Evolutionary conservation across 2,888 invertebrate genomes (phyloP).

Genomic region (Alcis repandata): DNA sequence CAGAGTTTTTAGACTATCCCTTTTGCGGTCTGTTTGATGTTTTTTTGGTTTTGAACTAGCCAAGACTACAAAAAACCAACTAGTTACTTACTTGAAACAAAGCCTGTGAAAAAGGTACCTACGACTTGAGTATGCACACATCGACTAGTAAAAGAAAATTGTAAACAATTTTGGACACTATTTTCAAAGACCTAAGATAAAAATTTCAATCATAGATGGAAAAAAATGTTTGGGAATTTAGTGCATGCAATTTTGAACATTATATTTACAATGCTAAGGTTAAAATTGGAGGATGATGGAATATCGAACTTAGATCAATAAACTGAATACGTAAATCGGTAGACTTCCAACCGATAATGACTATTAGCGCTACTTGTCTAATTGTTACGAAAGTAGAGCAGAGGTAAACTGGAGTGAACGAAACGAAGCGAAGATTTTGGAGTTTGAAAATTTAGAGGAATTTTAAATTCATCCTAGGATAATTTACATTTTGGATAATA

Average conservation of each 20-base stretch:
- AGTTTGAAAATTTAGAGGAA: too few species aligned
- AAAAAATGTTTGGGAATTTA: not conserved
- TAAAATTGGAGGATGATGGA: constrained; percentile 3
- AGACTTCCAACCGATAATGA: constrained; percentile 44
- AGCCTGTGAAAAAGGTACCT: not conserved
- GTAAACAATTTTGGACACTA: not conserved
- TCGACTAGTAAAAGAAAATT: not conserved
- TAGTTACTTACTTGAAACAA: not conserved
- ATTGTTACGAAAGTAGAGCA: constrained; percentile 46
- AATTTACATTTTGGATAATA: too few species aligned
- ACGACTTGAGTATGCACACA: not conserved
- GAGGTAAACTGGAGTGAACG: constrained; percentile 28
- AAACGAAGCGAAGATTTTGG: not conserved
- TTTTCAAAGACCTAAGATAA: not conserved
- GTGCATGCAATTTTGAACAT: constrained; percentile 24
- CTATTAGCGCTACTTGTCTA: constrained; percentile 48
- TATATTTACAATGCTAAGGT: not conserved
- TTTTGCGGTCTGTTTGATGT: too few species aligned
- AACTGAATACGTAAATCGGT: constrained; percentile 30
- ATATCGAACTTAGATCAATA: constrained; percentile 36
- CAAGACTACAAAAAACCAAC: not conserved
- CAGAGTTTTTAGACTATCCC: too few species aligned
- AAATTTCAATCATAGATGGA: not conserved
- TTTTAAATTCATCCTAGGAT: too few species aligned
- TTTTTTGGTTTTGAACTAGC: too few species aligned